A percentile compares a stretch with the other conserved stretches of the same genome.
Evolutionary conservation across 1,140 invertebrate species (phyloP).

Genomic region (Calosoma granatense): DNA sequence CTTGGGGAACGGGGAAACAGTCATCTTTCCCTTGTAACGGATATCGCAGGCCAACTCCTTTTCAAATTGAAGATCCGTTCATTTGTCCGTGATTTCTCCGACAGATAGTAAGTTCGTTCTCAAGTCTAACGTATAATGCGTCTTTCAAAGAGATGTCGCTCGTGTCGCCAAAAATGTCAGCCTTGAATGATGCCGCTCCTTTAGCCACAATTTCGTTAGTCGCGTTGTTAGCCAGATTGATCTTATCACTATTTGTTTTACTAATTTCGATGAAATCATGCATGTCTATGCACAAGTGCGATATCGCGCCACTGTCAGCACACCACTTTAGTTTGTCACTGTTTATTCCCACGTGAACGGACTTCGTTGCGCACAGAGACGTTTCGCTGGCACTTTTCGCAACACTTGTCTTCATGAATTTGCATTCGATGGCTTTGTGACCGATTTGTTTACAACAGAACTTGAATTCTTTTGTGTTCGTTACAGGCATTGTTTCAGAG

Average conservation of each 20-base stretch:
- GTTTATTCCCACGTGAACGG: too few species aligned
- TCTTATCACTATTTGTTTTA: neutral
- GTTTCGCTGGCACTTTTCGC: too few species aligned
- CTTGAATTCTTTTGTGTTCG: slow-evolving; percentile 4
- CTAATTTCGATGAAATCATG: slow-evolving; percentile 11
- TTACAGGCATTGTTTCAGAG: neutral
- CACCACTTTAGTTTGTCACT: too few species aligned
- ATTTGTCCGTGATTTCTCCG: slow-evolving; percentile 19
- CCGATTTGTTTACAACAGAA: slow-evolving; percentile 10
- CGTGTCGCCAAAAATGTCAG: slow-evolving; percentile 6
- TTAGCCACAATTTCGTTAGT: slow-evolving; percentile 12
- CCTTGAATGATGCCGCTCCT: slow-evolving; percentile 12
- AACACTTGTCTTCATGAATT: neutral
- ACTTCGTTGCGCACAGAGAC: too few species aligned
- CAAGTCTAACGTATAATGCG: slow-evolving; percentile 21
- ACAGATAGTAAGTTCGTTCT: slow-evolving; percentile 23
- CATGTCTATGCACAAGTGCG: slow-evolving; percentile 16
- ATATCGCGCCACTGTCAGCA: slow-evolving; percentile 18
- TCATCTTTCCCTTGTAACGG: slow-evolving; percentile 26
- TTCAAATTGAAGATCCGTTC: too few species aligned
- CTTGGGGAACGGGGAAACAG: slow-evolving; percentile 18
- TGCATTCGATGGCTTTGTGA: slow-evolving; percentile 14
- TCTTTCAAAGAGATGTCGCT: slow-evolving; percentile 16
- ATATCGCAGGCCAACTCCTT: slow-evolving; percentile 19
- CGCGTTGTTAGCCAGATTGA: slow-evolving; percentile 16